phyloP scores from a whole-genome alignment of 1,140 invertebrate genomes.

The Tetramorium parvispinum region DNA sequence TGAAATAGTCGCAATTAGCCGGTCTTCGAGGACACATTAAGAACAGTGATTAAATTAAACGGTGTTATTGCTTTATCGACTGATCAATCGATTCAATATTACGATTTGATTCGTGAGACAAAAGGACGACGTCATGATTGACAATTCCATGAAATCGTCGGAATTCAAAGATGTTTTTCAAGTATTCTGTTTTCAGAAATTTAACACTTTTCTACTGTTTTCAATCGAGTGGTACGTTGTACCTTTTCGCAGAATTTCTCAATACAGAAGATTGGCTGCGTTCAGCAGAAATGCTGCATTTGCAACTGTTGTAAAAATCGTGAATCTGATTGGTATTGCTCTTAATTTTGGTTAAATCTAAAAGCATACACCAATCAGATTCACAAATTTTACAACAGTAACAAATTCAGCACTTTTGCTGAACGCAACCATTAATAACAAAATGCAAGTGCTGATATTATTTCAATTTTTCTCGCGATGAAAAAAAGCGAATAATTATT shows the following conservation, averaged over 20 bases:
- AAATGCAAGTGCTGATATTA: neutral
- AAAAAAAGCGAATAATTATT: constrained; percentile 7
- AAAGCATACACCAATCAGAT: too few species aligned
- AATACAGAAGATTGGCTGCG: neutral
- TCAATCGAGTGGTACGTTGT: neutral
- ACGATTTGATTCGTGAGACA: neutral
- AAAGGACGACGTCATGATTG: neutral
- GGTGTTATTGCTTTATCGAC: constrained; percentile 16
- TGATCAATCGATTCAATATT: neutral
- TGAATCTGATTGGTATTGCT: too few species aligned
- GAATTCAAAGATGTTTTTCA: neutral
- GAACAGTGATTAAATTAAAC: constrained; percentile 36
- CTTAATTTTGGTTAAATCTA: too few species aligned
- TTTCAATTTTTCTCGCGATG: neutral
- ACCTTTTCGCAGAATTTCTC: neutral
- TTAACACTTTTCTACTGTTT: neutral
- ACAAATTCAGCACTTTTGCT: too few species aligned
- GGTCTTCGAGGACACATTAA: neutral
- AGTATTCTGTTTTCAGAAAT: neutral
- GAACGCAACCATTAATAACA: neutral
- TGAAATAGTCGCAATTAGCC: constrained; percentile 25
- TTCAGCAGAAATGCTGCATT: too few species aligned
- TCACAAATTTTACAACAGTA: too few species aligned
- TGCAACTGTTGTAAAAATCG: too few species aligned
- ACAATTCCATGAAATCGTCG: neutral